Conservation (phyloP, 2,113 vertebrate genomes). For the Falcunculus frontatus region DNA sequence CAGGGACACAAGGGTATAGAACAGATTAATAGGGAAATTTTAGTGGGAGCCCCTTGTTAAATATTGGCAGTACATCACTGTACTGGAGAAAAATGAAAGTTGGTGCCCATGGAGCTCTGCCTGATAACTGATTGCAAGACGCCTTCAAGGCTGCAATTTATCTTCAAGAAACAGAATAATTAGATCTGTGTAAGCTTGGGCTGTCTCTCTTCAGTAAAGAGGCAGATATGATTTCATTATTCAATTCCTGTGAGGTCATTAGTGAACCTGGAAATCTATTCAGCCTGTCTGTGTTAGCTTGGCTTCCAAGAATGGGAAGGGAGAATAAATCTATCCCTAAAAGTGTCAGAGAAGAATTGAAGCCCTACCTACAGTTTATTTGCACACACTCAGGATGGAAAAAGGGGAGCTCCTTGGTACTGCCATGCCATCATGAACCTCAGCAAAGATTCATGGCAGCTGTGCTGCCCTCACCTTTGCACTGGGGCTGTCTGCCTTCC, state of each 20-base stretch:
- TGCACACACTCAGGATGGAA: background rate
- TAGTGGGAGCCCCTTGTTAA: slow-evolving; percentile 38
- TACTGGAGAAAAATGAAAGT: slow-evolving; percentile 13
- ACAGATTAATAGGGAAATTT: slow-evolving; percentile 37
- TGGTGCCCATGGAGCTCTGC: slow-evolving; percentile 8
- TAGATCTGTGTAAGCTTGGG: slow-evolving; percentile 31
- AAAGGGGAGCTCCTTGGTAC: background rate
- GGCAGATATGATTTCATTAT: slow-evolving; percentile 52
- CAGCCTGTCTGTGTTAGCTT: slow-evolving; percentile 34
- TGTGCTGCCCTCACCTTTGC: rapidly evolving
- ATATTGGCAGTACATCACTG: slow-evolving; percentile 46
- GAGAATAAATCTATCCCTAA: background rate
- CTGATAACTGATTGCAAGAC: slow-evolving; percentile 54
- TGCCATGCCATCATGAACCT: background rate
- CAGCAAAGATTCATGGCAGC: background rate
- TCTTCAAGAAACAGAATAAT: slow-evolving; percentile 36
- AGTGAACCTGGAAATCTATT: slow-evolving; percentile 47
- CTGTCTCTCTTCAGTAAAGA: background rate
- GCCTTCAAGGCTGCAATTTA: slow-evolving; percentile 49
- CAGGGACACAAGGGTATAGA: slow-evolving; percentile 7
- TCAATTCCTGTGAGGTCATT: slow-evolving; percentile 62
- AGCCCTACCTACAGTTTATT: background rate
- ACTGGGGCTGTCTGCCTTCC: background rate
- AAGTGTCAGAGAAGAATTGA: background rate
- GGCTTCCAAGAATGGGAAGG: background rate